phyloP scores from a whole-genome alignment of 2,797 vertebrate genomes.

The Myotis vivesi region DNA sequence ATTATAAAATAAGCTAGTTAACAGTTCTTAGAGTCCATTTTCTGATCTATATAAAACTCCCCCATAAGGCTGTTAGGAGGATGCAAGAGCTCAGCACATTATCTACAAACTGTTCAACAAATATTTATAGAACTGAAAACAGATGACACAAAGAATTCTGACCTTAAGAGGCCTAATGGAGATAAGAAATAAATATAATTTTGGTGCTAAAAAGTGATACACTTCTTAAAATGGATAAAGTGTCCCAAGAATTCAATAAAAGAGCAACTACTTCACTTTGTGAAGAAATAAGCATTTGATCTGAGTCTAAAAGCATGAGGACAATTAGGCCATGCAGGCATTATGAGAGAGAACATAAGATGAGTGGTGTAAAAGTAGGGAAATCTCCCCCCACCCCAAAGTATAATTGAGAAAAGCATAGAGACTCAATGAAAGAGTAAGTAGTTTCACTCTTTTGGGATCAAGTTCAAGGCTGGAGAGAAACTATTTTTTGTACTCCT shows the following conservation, averaged over 20 bases:
- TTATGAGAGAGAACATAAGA: background rate
- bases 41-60: background rate
- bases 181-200: background rate
- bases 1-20: constrained; percentile 22
- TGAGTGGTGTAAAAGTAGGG: background rate
- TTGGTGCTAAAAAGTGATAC: background rate
- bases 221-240: background rate
- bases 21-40: constrained; percentile 3
- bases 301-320: background rate
- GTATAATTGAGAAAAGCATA: background rate
- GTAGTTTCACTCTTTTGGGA: background rate
- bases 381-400: background rate
- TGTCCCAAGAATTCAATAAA: constrained; percentile 26
- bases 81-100: background rate
- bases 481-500: fast-evolving
- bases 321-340: background rate
- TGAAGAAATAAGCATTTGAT: background rate
- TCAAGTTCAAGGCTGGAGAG: fast-evolving
- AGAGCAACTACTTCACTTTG: background rate
- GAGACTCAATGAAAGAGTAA: constrained; percentile 27
- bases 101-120: background rate
- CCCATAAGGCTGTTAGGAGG: background rate
- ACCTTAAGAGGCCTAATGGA: background rate
- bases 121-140: background rate
- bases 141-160: constrained; percentile 1